A percentile compares a stretch with the other conserved stretches of the same genome.
These are phyloP conservation scores for Gambusia affinis DNA, from an alignment of 2,113 vertebrate species.

Conservation along the genomic window DNA sequence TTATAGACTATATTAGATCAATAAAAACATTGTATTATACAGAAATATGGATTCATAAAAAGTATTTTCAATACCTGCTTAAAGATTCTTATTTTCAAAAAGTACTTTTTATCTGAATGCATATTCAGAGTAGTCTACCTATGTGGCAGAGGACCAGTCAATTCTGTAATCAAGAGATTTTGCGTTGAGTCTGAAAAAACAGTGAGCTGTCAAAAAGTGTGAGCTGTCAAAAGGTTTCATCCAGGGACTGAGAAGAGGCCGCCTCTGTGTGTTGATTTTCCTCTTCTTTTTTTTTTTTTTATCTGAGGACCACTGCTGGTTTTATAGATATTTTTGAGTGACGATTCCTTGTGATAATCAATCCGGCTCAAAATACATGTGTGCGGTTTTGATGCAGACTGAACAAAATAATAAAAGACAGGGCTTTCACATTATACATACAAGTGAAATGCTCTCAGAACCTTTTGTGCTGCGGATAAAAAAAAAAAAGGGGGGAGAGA, in stretches of 20 bases:
- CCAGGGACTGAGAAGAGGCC: background rate
- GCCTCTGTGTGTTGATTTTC: background rate
- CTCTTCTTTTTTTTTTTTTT: background rate
- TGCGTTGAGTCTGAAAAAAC: background rate
- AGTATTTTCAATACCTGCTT: too few relatives aligned
- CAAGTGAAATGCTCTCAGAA: slow-evolving; percentile 10
- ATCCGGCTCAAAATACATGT: slow-evolving; percentile 10
- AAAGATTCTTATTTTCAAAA: too few relatives aligned
- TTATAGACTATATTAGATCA: too few relatives aligned
- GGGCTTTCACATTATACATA: background rate
- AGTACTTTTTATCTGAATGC: too few relatives aligned
- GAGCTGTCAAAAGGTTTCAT: slow-evolving; percentile 15
- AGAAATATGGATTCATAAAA: too few relatives aligned
- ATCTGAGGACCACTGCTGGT: slow-evolving; percentile 9
- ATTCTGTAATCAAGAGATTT: slow-evolving; percentile 16
- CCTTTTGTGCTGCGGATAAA: background rate
- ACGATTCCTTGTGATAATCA: slow-evolving; percentile 28
- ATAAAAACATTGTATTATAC: too few relatives aligned
- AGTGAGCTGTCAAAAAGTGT: background rate
- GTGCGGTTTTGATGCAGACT: slow-evolving; percentile 10
- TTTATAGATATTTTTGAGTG: slow-evolving; percentile 8
- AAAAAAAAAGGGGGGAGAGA: background rate
- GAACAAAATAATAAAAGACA: background rate
- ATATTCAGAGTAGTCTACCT: too few relatives aligned
- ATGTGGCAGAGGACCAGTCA: background rate